Percentiles rank a stretch among this genome's conserved stretches.
phyloP scores from a whole-genome alignment of 2,797 vertebrate species.

The Eurystomus glaucurus region DNA sequence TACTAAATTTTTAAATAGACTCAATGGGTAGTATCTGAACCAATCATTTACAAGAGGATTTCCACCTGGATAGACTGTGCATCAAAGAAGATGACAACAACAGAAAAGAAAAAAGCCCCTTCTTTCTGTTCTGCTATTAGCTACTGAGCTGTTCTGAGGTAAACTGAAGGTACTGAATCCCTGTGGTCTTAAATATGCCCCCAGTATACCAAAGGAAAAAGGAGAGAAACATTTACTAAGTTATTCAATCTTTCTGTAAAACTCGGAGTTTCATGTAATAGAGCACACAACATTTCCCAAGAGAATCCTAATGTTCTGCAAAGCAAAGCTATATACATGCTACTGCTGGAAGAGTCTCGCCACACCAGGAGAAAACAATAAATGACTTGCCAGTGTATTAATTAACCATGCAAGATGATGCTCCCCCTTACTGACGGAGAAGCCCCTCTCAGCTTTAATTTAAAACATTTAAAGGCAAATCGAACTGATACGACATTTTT shows the following conservation, averaged over 20 bases:
- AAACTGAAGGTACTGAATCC: background rate
- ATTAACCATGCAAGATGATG: background rate
- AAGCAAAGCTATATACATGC: background rate
- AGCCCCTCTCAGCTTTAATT: background rate
- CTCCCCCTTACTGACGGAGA: background rate
- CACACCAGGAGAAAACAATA: background rate
- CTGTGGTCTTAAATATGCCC: background rate
- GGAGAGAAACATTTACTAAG: background rate
- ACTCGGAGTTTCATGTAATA: background rate
- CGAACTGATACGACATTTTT: background rate
- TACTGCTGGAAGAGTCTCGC: background rate
- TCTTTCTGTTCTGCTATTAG: background rate
- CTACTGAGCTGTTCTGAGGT: background rate
- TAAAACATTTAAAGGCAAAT: conserved; percentile 4
- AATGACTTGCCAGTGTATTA: background rate
- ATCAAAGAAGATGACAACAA: background rate
- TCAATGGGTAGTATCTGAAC: background rate
- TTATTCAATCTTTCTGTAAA: background rate
- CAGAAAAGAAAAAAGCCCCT: background rate
- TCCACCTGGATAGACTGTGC: background rate
- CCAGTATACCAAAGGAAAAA: background rate
- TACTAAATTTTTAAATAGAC: background rate
- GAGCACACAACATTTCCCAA: background rate
- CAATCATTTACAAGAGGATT: background rate
- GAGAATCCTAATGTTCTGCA: background rate